Base-by-base conservation (phyloP, 1,140 invertebrate species). In the Eubasilissa regina region DNA sequence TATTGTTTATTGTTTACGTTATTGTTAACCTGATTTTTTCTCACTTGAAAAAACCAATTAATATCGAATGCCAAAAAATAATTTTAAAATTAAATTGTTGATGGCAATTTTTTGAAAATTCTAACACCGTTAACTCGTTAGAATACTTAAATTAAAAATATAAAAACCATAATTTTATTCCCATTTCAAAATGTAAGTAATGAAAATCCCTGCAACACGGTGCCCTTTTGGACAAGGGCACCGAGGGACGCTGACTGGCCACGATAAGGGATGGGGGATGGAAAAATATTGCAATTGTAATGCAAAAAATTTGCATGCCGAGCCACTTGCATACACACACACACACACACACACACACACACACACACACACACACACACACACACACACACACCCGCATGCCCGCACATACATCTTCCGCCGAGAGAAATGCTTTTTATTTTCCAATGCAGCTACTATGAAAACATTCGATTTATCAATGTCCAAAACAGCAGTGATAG, bases 251-350 rank as follows among this genome's bases (percentile, higher is more conserved):
- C 75, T 81, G 80, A 79, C 80, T 74, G 77, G 12, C 64, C 80
- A 13, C 44, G 77, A 81, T 81, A 79, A 79, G 77, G 72, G 44
- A 21, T 17, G 48, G 58, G n/a, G 53, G 70, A 43, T 55, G 47
- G 44, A 75, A 74, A 81, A 81, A 81, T 81, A 81, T 79, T 79
- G 77, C 77, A 77, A 79, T 64, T 77, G 56, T 79, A 77, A 79
- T 76, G 66, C 15, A 60, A 51, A 70, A 62, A 81, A 81, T 81
- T 81, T 81, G 80, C 80, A 81, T 81, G 74, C 74, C 47, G 56
- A 44, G 75, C 73, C 80, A 77, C 25, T 48, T n/a, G 35, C 64
- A 47, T 68, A n/a, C 44, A 43, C 35, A 35, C 25, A 35, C 25
- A 1, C 25, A 35, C 25, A 35, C 25, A 35, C 1, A 1, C 25